Evolutionary conservation across 2,797 vertebrate species (phyloP), one percentile per base, ranked within the genome.

Genomic region (Ctenopoma kingsleyae): DNA sequence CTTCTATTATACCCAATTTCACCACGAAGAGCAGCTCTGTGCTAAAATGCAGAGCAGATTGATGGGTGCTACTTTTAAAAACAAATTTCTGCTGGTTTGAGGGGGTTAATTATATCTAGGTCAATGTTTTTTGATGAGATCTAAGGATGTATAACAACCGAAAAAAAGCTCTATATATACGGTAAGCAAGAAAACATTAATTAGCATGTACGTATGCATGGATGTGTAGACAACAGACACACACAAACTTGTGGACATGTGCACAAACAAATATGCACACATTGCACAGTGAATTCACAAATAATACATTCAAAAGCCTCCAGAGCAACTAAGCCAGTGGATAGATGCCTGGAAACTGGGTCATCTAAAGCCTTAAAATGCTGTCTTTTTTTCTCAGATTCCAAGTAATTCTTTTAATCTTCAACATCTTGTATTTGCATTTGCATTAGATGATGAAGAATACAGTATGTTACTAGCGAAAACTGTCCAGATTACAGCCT

Each of bases 61-160:
- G 83, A 92, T 78, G 54, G 46, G 52, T 51, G 66, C 73, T 78
- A 64, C 76, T 83, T 86, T 81, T 61, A 78, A 85, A 80, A 61
- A 63, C 58, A 58, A 30, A 74, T 79, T 82, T 75, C 67, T 68
- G 58, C 53, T 66, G 68, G 76, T 89, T 90, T 82, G 63, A 84
- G 65, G 80, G 84, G 65, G 86, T 89, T 91, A 87, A 93, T 90
- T 83, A 88, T 81, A 92, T 89, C 80, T 92, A 83, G 87, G 92
- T 91, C 87, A 86, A 69, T 78, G 81, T 87, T 86, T 92, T 86
- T 76, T 79, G 43, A 83, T 81, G 67, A 72, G 77, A 89, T 85
- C 77, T 76, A 25, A 89, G 58, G 68, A 78, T 76, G 69, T 70
- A 54, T 60, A 78, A 35, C 49, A 71, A 64, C 20, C 16, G 22